Evolutionary conservation across 2,113 vertebrate species (phyloP).

Genomic region (Protobothrops flavoviridis): DNA sequence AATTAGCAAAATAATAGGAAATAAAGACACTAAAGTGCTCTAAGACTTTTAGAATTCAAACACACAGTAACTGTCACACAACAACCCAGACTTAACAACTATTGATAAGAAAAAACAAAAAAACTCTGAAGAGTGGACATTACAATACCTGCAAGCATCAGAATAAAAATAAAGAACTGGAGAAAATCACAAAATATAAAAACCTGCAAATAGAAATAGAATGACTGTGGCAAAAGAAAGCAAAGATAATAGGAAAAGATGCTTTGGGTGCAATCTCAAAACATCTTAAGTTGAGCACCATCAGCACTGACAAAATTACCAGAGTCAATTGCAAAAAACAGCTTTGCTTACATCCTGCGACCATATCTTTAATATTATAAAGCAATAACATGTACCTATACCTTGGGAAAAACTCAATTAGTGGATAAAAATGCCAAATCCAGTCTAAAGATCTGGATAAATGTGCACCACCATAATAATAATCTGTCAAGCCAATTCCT

Average conservation of each 20-base stretch:
- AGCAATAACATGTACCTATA: not conserved
- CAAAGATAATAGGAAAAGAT: not conserved
- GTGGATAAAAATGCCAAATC: not conserved
- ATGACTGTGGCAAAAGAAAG: not conserved
- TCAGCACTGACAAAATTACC: not conserved
- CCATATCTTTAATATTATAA: not conserved
- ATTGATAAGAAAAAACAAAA: not conserved
- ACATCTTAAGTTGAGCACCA: not conserved
- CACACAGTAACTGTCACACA: not conserved
- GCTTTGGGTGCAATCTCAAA: not conserved
- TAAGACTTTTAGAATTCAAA: not conserved
- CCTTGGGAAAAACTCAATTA: not conserved
- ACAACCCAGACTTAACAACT: not conserved
- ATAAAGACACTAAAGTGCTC: not conserved
- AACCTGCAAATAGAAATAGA: not conserved
- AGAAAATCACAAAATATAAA: not conserved
- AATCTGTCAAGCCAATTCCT: not conserved
- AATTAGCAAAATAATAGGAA: not conserved
- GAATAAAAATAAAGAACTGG: not conserved
- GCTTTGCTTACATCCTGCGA: not conserved
- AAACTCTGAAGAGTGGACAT: not conserved
- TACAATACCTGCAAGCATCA: not conserved
- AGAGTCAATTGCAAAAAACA: not conserved
- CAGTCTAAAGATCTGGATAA: not conserved
- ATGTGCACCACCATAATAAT: not conserved